Conservation (phyloP, 2,888 invertebrate genomes). For the Nomada fabriciana region DNA sequence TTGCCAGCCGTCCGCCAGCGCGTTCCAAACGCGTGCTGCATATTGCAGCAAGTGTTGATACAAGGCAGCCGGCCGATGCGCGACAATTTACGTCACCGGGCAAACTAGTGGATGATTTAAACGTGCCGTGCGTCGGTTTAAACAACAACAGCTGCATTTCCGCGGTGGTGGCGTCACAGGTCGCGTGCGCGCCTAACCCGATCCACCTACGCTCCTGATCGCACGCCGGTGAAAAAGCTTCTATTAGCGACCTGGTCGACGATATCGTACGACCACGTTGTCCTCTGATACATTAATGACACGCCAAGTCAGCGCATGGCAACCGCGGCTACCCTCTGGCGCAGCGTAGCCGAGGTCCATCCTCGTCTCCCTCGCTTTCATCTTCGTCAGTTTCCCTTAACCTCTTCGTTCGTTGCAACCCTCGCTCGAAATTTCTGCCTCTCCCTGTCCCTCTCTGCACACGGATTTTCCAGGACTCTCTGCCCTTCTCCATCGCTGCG, state of each 20-base stretch:
- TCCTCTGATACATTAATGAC: slow-evolving; percentile 74
- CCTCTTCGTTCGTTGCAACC: slow-evolving; percentile 2
- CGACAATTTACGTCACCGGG: slow-evolving; percentile 67
- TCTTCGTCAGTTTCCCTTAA: slow-evolving; percentile 2
- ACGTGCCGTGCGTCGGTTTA: slow-evolving; percentile 46
- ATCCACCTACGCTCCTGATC: not conserved
- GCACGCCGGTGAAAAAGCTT: slow-evolving; percentile 46
- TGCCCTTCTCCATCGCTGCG: not conserved
- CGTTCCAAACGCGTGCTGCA: slow-evolving; percentile 36
- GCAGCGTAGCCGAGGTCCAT: slow-evolving; percentile 68
- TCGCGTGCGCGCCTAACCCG: slow-evolving; percentile 2
- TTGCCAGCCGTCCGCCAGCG: not conserved
- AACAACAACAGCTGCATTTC: slow-evolving; percentile 62
- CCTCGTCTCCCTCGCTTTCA: slow-evolving; percentile 44
- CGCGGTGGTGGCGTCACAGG: slow-evolving; percentile 3
- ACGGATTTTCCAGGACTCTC: not conserved
- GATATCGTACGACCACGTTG: slow-evolving; percentile 58
- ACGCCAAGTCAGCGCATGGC: slow-evolving; percentile 76
- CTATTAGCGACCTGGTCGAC: slow-evolving; percentile 49
- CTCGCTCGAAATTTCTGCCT: not conserved
- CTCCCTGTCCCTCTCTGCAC: slow-evolving; percentile 26
- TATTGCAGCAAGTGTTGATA: slow-evolving; percentile 60
- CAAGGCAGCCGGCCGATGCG: slow-evolving; percentile 53
- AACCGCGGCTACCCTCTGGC: slow-evolving; percentile 66
- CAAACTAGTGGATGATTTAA: slow-evolving; percentile 68